A percentile compares a stretch with the other conserved stretches of the same genome.
Evolutionary conservation across 2,888 invertebrate genomes (phyloP).

Genomic region (Tetanocera ferruginea): DNA sequence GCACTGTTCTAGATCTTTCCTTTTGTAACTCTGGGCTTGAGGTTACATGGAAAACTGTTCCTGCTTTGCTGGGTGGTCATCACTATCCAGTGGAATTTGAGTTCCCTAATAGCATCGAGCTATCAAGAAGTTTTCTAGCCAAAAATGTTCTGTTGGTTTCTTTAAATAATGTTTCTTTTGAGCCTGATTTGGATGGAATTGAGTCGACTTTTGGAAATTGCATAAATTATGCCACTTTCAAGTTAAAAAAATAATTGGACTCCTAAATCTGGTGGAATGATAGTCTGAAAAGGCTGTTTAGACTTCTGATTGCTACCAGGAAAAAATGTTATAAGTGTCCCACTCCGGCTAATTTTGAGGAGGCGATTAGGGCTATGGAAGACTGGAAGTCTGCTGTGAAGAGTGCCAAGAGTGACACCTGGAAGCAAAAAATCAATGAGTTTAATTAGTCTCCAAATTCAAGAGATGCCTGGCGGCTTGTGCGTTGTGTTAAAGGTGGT

Average conservation of each 20-base stretch:
- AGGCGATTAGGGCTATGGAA: neutral
- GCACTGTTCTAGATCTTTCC: too few relatives aligned
- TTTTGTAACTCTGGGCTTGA: too few relatives aligned
- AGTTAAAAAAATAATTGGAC: conserved; percentile 48
- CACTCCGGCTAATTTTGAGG: neutral
- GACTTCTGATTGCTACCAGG: neutral
- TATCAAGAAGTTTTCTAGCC: too few relatives aligned
- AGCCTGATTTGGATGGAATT: too few relatives aligned
- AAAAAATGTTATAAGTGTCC: neutral
- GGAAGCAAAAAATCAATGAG: neutral
- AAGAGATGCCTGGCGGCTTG: neutral
- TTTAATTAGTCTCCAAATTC: neutral
- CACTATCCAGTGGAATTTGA: too few relatives aligned
- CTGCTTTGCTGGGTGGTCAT: too few relatives aligned
- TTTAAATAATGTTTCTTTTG: too few relatives aligned
- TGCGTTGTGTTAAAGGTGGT: neutral
- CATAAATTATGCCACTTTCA: too few relatives aligned
- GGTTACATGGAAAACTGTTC: too few relatives aligned
- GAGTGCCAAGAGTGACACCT: neutral
- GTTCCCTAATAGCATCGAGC: too few relatives aligned
- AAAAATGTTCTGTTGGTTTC: too few relatives aligned
- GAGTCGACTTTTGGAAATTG: too few relatives aligned
- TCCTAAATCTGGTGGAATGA: conserved; percentile 17
- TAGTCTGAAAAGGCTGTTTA: neutral
- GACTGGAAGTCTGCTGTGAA: neutral